Conservation (phyloP, 2,797 vertebrate genomes). For the Stomatorhinus walkeri region DNA sequence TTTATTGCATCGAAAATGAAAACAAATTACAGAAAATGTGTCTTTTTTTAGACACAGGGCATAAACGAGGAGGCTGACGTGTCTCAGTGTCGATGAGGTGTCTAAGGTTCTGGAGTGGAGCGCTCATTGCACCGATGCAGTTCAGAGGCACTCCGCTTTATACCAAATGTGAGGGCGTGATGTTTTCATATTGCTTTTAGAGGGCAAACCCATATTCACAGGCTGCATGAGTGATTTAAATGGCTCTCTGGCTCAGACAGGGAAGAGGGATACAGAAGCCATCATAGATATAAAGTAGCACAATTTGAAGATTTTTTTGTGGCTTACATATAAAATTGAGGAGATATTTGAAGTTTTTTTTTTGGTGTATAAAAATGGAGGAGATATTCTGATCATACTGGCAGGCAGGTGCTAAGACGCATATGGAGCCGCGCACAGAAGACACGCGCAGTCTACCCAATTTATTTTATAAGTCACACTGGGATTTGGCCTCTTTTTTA, state of each 20-base stretch:
- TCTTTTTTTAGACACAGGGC: background rate
- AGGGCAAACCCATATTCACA: background rate
- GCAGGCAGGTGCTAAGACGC: background rate
- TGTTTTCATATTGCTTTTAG: background rate
- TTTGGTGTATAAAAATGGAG: background rate
- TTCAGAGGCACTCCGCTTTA: background rate
- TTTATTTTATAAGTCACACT: slow-evolving; percentile 6
- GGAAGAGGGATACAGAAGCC: background rate
- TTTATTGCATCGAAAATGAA: background rate
- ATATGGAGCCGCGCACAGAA: background rate
- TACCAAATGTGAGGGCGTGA: background rate
- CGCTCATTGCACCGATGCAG: background rate
- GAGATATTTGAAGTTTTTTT: background rate
- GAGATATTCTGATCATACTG: background rate
- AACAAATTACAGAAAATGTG: background rate
- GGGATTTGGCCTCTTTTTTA: background rate
- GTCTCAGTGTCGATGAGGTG: background rate
- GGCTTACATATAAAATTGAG: background rate
- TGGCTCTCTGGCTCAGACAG: background rate
- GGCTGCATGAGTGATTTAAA: slow-evolving; percentile 6
- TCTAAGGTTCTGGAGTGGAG: background rate
- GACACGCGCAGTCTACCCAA: background rate
- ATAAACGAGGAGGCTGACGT: background rate
- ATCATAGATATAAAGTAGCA: background rate
- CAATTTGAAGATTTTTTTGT: background rate